Evolutionary conservation across 2,797 vertebrate genomes (phyloP).

Genomic region (Taeniopygia guttata): DNA sequence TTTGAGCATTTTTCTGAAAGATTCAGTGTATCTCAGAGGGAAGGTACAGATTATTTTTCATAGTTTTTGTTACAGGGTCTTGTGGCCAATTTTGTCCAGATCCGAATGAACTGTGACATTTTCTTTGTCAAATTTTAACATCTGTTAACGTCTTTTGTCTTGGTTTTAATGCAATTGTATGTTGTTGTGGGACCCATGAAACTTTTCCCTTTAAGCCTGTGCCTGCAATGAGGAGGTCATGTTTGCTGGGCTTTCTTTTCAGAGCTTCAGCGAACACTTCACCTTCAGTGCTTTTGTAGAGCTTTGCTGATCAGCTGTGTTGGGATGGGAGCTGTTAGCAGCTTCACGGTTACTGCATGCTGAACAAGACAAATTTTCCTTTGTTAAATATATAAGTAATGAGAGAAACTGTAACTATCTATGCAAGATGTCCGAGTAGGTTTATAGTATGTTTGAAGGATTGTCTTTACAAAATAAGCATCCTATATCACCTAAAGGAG

Average conservation of each 20-base stretch:
- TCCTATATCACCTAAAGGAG: neutral
- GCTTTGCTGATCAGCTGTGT: neutral
- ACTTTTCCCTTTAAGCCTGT: neutral
- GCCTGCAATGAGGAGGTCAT: neutral
- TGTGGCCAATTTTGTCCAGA: neutral
- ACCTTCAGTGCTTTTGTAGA: neutral
- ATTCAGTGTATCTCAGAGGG: neutral
- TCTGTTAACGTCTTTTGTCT: neutral
- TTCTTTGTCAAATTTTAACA: neutral
- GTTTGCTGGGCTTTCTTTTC: constrained; percentile 1
- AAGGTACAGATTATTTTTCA: neutral
- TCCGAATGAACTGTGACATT: neutral
- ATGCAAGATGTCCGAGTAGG: neutral
- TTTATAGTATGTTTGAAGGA: neutral
- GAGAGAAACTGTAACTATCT: neutral
- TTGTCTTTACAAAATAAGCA: neutral
- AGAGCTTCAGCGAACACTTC: neutral
- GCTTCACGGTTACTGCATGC: neutral
- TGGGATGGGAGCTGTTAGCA: neutral
- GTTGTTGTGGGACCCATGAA: neutral
- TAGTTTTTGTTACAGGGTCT: neutral
- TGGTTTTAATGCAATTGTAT: neutral
- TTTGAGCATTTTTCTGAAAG: neutral
- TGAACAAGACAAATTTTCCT: neutral
- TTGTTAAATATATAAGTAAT: neutral